Conservation (phyloP, 2,888 invertebrate species). For the Lomographa bimaculata region DNA sequence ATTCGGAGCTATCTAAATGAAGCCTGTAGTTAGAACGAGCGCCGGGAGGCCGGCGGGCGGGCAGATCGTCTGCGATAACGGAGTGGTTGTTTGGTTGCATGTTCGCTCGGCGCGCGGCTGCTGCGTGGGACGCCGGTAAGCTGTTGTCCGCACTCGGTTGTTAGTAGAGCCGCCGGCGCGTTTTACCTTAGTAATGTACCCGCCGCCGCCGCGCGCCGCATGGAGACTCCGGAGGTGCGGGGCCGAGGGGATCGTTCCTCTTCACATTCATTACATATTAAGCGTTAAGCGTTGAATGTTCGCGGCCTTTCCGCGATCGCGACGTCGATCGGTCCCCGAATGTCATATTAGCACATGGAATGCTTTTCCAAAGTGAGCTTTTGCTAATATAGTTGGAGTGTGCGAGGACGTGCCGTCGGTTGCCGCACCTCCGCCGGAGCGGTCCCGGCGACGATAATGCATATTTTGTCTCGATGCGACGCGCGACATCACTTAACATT, state of each 20-base stretch:
- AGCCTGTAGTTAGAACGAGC: too few relatives aligned
- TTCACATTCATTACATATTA: too few relatives aligned
- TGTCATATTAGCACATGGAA: too few relatives aligned
- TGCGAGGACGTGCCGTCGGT: constrained; percentile 20
- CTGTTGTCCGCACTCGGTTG: constrained; percentile 38
- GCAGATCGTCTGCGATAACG: constrained; percentile 49
- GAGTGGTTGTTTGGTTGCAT: constrained; percentile 72
- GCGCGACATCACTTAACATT: constrained; percentile 60
- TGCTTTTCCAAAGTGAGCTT: too few relatives aligned
- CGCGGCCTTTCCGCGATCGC: too few relatives aligned
- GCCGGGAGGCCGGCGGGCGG: constrained; percentile 6
- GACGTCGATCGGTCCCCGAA: too few relatives aligned
- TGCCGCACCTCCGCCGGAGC: constrained; percentile 2
- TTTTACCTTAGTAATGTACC: constrained; percentile 77
- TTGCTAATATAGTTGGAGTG: too few relatives aligned
- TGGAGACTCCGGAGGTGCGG: constrained; percentile 18
- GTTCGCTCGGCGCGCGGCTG: constrained; percentile 52
- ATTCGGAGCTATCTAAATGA: too few relatives aligned
- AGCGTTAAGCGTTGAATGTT: too few relatives aligned
- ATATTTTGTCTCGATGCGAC: constrained; percentile 70
- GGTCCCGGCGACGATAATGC: constrained; percentile 60
- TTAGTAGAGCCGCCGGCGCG: constrained; percentile 55
- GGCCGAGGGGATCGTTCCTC: too few relatives aligned
- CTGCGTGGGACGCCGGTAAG: constrained; percentile 62
- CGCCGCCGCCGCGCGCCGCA: constrained; percentile 23